Percentiles rank a stretch among this genome's conserved stretches.
These are phyloP conservation scores for Planococcus citri DNA, from an alignment of 1,140 invertebrate species.

Conservation along the genomic window DNA sequence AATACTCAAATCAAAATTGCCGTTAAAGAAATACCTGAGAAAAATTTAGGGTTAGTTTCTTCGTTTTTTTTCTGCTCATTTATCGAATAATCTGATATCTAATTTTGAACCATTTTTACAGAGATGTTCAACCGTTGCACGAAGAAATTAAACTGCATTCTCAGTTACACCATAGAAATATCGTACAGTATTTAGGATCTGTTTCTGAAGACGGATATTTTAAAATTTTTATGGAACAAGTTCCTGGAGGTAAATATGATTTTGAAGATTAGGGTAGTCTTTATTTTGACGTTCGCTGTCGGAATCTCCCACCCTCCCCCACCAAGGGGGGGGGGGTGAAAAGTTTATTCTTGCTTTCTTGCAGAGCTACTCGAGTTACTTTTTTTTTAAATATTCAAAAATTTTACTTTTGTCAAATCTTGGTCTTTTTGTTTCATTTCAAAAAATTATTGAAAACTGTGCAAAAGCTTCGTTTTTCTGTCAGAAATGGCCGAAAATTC, in stretches of 20 bases:
- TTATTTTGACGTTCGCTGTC: not conserved
- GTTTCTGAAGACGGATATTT: conserved; percentile 86
- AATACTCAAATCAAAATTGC: conserved; percentile 93
- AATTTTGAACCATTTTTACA: no score
- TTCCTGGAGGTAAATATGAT: conserved; percentile 51
- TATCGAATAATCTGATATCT: no score
- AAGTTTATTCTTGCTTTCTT: no score
- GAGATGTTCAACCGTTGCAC: conserved; percentile 92
- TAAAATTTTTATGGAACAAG: conserved; percentile 99
- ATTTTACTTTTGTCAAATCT: no score
- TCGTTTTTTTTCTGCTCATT: conserved; percentile 19
- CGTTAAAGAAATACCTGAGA: conserved; percentile 95
- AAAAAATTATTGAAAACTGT: no score
- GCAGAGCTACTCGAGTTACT: no score
- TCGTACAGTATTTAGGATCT: conserved; percentile 94
- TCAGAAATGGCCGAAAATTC: no score
- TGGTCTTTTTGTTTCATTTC: no score
- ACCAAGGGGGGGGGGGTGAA: not conserved
- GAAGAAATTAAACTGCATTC: conserved; percentile 98
- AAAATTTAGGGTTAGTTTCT: conserved; percentile 65
- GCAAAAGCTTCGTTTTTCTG: no score
- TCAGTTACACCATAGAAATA: conserved; percentile 89
- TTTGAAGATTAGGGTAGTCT: not conserved
- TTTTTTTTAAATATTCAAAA: no score
- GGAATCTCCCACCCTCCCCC: not conserved